phyloP scores from a whole-genome alignment of 2,888 invertebrate genomes.

The Thysanoteuthis rhombus region DNA sequence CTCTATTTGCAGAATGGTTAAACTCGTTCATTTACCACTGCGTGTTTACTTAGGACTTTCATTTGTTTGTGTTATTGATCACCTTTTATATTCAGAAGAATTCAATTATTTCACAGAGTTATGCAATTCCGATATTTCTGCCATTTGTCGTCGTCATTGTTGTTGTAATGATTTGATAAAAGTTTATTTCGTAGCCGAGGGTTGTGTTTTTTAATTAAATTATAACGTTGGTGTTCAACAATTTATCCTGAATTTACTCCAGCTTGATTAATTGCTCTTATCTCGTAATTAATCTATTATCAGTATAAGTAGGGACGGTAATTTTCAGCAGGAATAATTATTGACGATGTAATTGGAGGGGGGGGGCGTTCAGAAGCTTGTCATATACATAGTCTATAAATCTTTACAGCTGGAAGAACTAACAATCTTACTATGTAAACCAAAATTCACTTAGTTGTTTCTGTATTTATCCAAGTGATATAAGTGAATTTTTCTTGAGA shows the following conservation, averaged over 20 bases:
- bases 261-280: conserved; percentile 12
- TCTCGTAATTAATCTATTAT: background rate
- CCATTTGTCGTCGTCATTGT: background rate
- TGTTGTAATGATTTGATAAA: background rate
- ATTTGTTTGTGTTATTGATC: background rate
- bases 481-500: too few species aligned
- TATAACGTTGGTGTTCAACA: background rate
- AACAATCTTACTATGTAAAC: too few species aligned
- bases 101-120: background rate
- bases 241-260: background rate
- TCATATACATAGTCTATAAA: background rate
- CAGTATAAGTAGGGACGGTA: background rate
- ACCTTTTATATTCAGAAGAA: background rate
- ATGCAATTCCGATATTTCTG: background rate
- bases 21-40: background rate
- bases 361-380: too few species aligned
- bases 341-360: too few species aligned
- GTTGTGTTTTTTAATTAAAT: conserved; percentile 12
- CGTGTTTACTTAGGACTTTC: background rate
- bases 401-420: too few species aligned
- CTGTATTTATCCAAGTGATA: too few species aligned
- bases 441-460: too few species aligned
- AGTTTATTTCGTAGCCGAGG: background rate
- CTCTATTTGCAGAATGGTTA: background rate
- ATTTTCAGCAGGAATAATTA: background rate